These are phyloP conservation scores for Spodoptera littoralis DNA, from an alignment of 2,888 invertebrate genomes.

Conservation along the genomic window DNA sequence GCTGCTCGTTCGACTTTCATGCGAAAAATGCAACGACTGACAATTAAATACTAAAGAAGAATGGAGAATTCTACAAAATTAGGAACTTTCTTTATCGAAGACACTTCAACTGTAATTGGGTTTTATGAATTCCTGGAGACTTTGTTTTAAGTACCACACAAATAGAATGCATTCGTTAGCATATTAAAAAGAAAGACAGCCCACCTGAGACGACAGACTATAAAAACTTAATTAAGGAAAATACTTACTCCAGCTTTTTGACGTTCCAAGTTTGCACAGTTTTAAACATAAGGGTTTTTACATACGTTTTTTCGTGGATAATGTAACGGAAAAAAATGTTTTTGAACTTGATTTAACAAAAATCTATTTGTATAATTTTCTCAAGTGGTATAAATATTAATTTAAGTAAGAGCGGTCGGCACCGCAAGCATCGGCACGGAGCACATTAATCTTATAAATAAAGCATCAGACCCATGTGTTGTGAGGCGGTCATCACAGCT, in stretches of 20 bases:
- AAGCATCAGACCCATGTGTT: constrained; percentile 81
- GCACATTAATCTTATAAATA: constrained; percentile 81
- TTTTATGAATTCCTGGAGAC: constrained; percentile 56
- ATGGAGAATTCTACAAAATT: constrained; percentile 58
- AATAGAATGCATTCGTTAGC: constrained; percentile 43
- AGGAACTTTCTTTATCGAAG: constrained; percentile 57
- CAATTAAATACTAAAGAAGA: constrained; percentile 70
- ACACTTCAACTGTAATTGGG: constrained; percentile 54
- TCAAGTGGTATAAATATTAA: constrained; percentile 42
- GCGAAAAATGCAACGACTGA: constrained; percentile 83
- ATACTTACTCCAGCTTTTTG: too few species aligned
- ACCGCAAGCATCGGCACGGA: constrained; percentile 54
- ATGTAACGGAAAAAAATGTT: too few species aligned
- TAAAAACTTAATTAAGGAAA: constrained; percentile 15
- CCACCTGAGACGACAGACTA: constrained; percentile 12
- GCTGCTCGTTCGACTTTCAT: constrained; percentile 79
- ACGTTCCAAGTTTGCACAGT: too few species aligned
- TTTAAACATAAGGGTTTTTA: neutral
- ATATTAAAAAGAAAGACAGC: constrained; percentile 25
- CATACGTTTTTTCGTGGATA: constrained; percentile 7
- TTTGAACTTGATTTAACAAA: constrained; percentile 1
- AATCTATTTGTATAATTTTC: constrained; percentile 30
- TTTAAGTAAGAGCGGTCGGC: constrained; percentile 31
- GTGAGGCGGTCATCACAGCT: constrained; percentile 77
- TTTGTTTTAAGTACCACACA: constrained; percentile 37